Conservation (phyloP, 2,113 vertebrate species). For the Stegastes partitus region DNA sequence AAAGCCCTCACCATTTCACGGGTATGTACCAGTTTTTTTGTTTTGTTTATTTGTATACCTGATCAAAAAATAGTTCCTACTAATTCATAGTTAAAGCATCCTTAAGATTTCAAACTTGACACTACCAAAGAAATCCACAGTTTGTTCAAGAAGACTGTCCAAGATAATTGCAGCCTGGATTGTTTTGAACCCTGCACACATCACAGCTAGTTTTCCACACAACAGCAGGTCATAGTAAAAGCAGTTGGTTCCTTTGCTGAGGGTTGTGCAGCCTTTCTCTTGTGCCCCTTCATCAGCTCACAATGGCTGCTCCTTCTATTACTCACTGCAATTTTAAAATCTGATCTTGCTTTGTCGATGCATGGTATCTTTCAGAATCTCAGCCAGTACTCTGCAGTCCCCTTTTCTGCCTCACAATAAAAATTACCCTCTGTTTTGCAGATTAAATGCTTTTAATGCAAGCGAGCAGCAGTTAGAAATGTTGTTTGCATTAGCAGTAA, state of each 20-base stretch:
- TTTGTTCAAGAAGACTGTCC: background rate
- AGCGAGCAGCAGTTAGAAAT: background rate
- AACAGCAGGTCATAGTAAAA: too few species aligned
- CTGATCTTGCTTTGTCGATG: background rate
- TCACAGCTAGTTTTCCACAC: too few species aligned
- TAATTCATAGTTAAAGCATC: background rate
- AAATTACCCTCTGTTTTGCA: background rate
- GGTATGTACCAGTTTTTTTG: constrained; percentile 76
- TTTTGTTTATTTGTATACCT: background rate
- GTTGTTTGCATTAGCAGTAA: too few species aligned
- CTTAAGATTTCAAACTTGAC: background rate
- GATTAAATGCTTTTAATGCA: background rate
- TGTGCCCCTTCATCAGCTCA: too few species aligned
- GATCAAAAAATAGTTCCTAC: background rate
- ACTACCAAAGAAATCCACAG: too few species aligned
- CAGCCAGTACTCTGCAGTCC: background rate
- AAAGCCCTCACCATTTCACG: constrained; percentile 92
- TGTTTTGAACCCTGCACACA: too few species aligned
- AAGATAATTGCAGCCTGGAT: background rate
- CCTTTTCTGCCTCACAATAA: background rate
- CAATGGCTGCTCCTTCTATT: too few species aligned
- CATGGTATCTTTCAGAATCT: background rate
- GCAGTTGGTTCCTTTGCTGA: background rate
- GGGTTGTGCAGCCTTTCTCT: background rate
- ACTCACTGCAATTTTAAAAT: too few species aligned